Base-by-base conservation (phyloP, 2,888 invertebrate species). In the Philereme transversata region DNA sequence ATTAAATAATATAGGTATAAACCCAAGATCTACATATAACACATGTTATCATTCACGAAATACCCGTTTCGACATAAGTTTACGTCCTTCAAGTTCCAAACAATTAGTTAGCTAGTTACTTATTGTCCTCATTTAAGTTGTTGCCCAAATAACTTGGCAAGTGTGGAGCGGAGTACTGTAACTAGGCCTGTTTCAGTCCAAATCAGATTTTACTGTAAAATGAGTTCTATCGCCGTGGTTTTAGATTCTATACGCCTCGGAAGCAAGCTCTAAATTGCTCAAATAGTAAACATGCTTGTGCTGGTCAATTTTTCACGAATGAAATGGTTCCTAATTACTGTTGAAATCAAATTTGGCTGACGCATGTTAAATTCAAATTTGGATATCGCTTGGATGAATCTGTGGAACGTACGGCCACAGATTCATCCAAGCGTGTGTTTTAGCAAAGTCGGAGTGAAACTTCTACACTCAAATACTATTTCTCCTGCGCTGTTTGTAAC, bases 101-200 rank as follows among this genome's bases (percentile, higher is more conserved):
- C 76, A 79, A 79, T 81, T 78, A 81, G 65, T 62, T 54, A 55
- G 70, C 71, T 71, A 75, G 77, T 76, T 81, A 79, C 75, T 78
- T 77, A 81, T 78, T 78, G 77, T 81, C 76, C 60, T 74, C 76
- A 72, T 79, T 77, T 72, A 78, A 79, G 76, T 81, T 81, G 77
- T 77, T 75, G 67, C 65, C 63, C 68, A 77, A 75, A 78, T 74
- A 76, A 79, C 75, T 77, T 71, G 49, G 64, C 69, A 72, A 75
- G 75, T 72, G 69, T 71, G 69, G 69, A 70, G 71, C 69, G 66
- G 70, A 69, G 70, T 68, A 66, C 68, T 70, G 75, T 70, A 10
- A 22, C 35, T 11, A 33, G 22, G 11, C 36, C 38, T 53, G 35
- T 41, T 53, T 41, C 57, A 51, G 53, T 57, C 33, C 48, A 45